Evolutionary conservation across 2,888 invertebrate genomes (phyloP).

Genomic region (Pammene aurita): DNA sequence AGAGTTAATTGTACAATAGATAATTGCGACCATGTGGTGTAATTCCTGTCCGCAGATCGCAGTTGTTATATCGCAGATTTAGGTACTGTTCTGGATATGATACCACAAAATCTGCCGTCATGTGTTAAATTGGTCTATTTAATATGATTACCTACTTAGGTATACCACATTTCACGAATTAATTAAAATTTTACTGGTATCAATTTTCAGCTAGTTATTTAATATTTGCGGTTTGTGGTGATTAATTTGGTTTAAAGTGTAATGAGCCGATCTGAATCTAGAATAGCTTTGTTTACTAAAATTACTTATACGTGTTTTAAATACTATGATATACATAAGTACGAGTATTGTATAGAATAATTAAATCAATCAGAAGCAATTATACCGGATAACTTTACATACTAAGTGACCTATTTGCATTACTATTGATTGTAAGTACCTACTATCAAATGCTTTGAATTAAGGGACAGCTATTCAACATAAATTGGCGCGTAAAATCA

Average conservation of each 20-base stretch:
- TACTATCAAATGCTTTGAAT: too few relatives aligned
- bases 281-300: background rate
- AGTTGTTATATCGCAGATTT: too few relatives aligned
- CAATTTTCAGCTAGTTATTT: slow-evolving; percentile 3
- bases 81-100: too few relatives aligned
- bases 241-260: background rate
- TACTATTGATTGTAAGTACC: too few relatives aligned
- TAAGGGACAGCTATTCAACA: background rate
- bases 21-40: too few relatives aligned
- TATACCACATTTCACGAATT: background rate
- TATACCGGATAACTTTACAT: too few relatives aligned
- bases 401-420: too few relatives aligned
- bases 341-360: too few relatives aligned
- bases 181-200: background rate
- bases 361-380: too few relatives aligned
- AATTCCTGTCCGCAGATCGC: too few relatives aligned
- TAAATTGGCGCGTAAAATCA: background rate
- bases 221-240: slow-evolving; percentile 10
- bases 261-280: background rate
- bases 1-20: too few relatives aligned
- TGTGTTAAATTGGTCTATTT: background rate
- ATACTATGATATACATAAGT: too few relatives aligned
- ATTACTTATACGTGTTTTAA: background rate
- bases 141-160: background rate
- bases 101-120: background rate